Percentiles rank a stretch among this genome's conserved stretches.
Conservation (phyloP, 2,113 vertebrate species). For the Pterocles gutturalis region DNA sequence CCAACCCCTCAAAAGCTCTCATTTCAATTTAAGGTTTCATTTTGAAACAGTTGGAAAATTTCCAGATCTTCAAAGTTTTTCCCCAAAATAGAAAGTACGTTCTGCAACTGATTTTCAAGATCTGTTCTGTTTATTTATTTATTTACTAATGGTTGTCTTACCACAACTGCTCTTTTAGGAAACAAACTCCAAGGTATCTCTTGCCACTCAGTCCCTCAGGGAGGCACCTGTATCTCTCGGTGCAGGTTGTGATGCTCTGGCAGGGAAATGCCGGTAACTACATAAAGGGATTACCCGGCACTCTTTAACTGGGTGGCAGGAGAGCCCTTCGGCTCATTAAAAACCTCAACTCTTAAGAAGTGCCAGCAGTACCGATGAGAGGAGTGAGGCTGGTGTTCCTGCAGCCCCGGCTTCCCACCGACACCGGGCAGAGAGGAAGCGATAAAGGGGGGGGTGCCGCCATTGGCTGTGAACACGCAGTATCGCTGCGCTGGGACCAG, state of each 20-base stretch:
- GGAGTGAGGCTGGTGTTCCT: background rate
- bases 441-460: accelerated
- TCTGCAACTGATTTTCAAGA: constrained; percentile 43
- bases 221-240: background rate
- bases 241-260: background rate
- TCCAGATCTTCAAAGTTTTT: constrained; percentile 32
- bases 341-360: background rate
- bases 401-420: too few species aligned
- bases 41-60: constrained; percentile 1
- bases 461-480: background rate
- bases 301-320: constrained; percentile 22
- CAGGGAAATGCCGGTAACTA: constrained; percentile 24
- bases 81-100: constrained; percentile 34
- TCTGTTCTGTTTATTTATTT: background rate
- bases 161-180: background rate
- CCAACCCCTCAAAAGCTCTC: background rate
- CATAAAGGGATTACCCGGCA: constrained; percentile 49
- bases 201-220: background rate
- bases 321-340: background rate
- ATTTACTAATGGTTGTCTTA: background rate
- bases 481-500: accelerated
- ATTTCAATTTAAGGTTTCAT: background rate
- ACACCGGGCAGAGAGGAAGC: background rate
- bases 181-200: background rate
- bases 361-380: background rate